Conservation (phyloP, 2,797 vertebrate genomes). For the Menidia menidia region DNA sequence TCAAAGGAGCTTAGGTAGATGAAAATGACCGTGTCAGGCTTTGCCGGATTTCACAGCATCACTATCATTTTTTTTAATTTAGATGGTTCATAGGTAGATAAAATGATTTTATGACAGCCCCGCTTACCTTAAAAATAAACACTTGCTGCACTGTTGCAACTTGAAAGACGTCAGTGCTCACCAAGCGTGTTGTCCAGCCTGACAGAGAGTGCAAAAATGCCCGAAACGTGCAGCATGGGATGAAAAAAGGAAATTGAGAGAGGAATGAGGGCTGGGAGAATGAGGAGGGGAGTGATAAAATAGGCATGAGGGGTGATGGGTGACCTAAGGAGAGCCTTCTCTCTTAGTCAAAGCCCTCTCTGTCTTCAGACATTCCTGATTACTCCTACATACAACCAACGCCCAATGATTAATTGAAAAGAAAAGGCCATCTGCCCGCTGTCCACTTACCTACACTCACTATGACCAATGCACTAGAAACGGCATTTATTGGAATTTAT, state of each 20-base stretch:
- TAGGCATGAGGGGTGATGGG: slow-evolving; percentile 32
- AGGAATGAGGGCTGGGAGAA: slow-evolving; percentile 8
- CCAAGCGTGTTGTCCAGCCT: slow-evolving; percentile 40
- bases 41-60: slow-evolving; percentile 50
- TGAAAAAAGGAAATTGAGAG: slow-evolving; percentile 31
- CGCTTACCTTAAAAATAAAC: slow-evolving; percentile 64
- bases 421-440: slow-evolving; percentile 72
- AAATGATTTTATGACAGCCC: slow-evolving; percentile 35
- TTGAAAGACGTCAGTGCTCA: slow-evolving; percentile 48
- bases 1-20: slow-evolving; percentile 54
- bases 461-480: slow-evolving; percentile 21
- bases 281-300: slow-evolving; percentile 17
- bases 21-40: slow-evolving; percentile 45
- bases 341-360: slow-evolving; percentile 62
- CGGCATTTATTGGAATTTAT: slow-evolving; percentile 1
- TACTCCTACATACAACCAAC: slow-evolving; percentile 65
- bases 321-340: slow-evolving; percentile 51
- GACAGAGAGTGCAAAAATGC: slow-evolving; percentile 35
- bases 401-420: slow-evolving; percentile 23
- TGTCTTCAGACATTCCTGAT: slow-evolving; percentile 71
- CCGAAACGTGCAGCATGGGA: slow-evolving; percentile 27
- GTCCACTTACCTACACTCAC: slow-evolving; percentile 51
- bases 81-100: slow-evolving; percentile 38
- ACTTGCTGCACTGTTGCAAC: slow-evolving; percentile 26
- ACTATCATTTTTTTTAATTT: too few relatives aligned